phyloP scores from a whole-genome alignment of 1,140 invertebrate species.

The Linepithema humile region DNA sequence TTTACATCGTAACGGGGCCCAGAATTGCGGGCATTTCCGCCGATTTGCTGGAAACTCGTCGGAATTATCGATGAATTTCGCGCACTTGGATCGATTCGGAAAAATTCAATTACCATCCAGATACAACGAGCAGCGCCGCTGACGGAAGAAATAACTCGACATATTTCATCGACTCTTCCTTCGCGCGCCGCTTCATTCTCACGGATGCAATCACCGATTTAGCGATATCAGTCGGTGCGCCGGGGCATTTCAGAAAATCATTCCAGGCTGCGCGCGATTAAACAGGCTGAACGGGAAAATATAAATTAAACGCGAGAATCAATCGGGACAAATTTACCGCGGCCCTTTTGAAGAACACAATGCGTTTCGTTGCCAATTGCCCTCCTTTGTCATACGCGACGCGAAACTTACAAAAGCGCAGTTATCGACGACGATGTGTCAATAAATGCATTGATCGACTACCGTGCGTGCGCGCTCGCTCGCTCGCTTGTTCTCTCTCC shows the following conservation, averaged over 20 bases:
- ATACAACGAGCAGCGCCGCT: slow-evolving; percentile 11
- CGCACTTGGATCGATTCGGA: slow-evolving; percentile 8
- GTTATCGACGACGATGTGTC: slow-evolving; percentile 26
- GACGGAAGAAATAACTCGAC: slow-evolving; percentile 20
- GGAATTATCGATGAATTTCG: slow-evolving; percentile 40
- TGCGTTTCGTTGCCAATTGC: slow-evolving; percentile 6
- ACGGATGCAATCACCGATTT: slow-evolving; percentile 2
- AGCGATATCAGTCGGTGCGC: not conserved
- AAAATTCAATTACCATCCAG: slow-evolving; percentile 35
- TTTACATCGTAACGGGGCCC: slow-evolving; percentile 41
- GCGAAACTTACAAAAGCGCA: slow-evolving; percentile 28
- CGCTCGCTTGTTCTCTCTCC: not conserved
- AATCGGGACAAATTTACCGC: slow-evolving; percentile 22
- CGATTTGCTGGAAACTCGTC: slow-evolving; percentile 36
- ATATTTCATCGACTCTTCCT: slow-evolving; percentile 33
- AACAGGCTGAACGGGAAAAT: not conserved
- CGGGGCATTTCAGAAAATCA: not conserved
- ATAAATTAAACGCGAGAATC: slow-evolving; percentile 2
- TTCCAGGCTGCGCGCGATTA: not conserved
- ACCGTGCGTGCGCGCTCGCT: not conserved
- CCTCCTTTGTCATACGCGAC: not conserved
- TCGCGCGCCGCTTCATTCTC: slow-evolving; percentile 1
- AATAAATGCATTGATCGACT: slow-evolving; percentile 52
- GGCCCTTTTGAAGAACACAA: not conserved
- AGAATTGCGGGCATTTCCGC: slow-evolving; percentile 23